Conservation (phyloP, 2,888 invertebrate genomes). For the Drosophila falleni region DNA sequence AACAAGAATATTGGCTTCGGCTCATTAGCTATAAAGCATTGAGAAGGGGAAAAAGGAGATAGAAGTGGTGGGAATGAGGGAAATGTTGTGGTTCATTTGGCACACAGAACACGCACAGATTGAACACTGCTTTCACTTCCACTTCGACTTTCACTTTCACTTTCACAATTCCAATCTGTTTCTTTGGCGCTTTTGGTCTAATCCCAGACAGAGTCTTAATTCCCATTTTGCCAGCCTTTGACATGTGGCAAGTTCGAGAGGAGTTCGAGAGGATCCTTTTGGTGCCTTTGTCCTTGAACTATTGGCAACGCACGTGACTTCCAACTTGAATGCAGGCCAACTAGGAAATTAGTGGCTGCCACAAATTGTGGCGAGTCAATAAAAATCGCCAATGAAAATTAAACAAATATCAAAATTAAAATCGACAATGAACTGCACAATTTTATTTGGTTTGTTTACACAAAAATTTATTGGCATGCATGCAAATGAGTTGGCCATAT, state of each 20-base stretch:
- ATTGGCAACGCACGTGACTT: constrained; percentile 28
- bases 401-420: constrained; percentile 20
- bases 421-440: constrained; percentile 16
- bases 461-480: constrained; percentile 10
- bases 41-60: background rate
- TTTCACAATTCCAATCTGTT: constrained; percentile 36
- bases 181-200: constrained; percentile 34
- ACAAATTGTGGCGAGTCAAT: constrained; percentile 8
- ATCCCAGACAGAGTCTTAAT: constrained; percentile 60
- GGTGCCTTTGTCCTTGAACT: constrained; percentile 53
- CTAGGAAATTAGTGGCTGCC: background rate
- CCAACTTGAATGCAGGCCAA: constrained; percentile 24
- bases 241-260: constrained; percentile 35
- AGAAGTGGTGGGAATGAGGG: too few species aligned
- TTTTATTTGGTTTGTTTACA: constrained; percentile 22
- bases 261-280: background rate
- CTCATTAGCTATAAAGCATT: constrained; percentile 39
- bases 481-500: constrained; percentile 22
- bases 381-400: constrained; percentile 32
- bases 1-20: constrained; percentile 11
- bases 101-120: constrained; percentile 51
- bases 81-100: constrained; percentile 26
- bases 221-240: constrained; percentile 52
- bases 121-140: constrained; percentile 21
- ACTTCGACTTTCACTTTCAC: constrained; percentile 11